A percentile compares a stretch with the other conserved stretches of the same genome.
phyloP scores from a whole-genome alignment of 2,113 vertebrate species.

The Xenopus laevis region DNA sequence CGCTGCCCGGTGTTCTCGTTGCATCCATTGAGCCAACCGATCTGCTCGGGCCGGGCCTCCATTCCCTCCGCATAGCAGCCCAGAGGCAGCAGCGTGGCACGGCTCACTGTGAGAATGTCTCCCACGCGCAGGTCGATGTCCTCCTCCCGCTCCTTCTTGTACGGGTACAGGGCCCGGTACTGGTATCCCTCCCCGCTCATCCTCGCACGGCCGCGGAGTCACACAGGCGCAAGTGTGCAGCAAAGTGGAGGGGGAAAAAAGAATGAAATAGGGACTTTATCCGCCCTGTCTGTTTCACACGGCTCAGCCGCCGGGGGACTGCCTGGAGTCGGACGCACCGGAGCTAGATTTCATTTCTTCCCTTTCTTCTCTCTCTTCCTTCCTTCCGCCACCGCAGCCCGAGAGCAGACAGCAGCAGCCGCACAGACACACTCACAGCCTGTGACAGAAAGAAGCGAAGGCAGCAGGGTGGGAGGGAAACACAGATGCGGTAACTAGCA shows the following conservation, averaged over 20 bases:
- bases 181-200: conserved; percentile 97
- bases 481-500: background rate
- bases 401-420: background rate
- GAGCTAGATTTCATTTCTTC: conserved; percentile 34
- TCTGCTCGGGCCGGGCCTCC: conserved; percentile 88
- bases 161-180: conserved; percentile 91
- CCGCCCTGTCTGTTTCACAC: conserved; percentile 6
- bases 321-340: conserved; percentile 36
- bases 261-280: background rate
- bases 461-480: conserved; percentile 16
- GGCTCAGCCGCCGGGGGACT: conserved; percentile 26
- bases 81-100: conserved; percentile 82
- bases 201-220: background rate
- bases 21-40: conserved; percentile 92
- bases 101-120: conserved; percentile 88
- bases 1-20: conserved; percentile 94
- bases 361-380: conserved; percentile 4
- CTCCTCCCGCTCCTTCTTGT: conserved; percentile 93
- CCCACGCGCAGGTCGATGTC: conserved; percentile 91
- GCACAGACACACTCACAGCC: conserved; percentile 6
- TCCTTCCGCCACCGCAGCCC: conserved; percentile 24
- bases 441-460: background rate
- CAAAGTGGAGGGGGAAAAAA: background rate
- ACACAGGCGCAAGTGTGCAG: background rate
- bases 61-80: conserved; percentile 81